Evolutionary conservation across 92 coral and sea anemone species (phyloP).

Genomic region (Porites divaricata): DNA sequence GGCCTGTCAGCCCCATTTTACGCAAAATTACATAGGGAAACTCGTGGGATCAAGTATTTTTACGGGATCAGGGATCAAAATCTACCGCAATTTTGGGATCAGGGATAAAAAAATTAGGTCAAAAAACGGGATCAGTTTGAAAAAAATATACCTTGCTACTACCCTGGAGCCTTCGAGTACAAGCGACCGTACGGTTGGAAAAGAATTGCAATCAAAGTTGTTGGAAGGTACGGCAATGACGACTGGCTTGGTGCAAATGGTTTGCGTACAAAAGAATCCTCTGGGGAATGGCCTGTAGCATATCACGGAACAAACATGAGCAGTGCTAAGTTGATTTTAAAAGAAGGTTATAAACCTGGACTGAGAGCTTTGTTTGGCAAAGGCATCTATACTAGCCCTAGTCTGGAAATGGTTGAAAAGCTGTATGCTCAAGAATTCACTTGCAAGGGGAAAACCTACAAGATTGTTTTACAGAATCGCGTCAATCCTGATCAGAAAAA

Average conservation of each 20-base stretch:
- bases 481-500: conserved; percentile 54
- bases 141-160: no score
- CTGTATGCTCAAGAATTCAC: conserved; percentile 58
- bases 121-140: no score
- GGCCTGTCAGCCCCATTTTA: no score
- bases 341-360: conserved; percentile 50
- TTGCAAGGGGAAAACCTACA: conserved; percentile 56
- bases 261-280: conserved; percentile 34
- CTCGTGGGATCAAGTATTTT: no score
- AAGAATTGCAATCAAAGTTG: conserved; percentile 63
- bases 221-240: conserved; percentile 40
- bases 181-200: conserved; percentile 81
- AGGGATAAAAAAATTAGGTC: no score
- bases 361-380: conserved; percentile 34
- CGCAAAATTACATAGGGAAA: no score
- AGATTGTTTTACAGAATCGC: conserved; percentile 76
- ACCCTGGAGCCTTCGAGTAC: conserved; percentile 65
- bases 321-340: conserved; percentile 36
- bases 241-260: conserved; percentile 76
- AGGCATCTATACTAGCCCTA: conserved; percentile 76
- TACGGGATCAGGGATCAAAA: no score
- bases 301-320: conserved; percentile 68
- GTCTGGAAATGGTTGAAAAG: conserved; percentile 14
- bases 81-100: no score
- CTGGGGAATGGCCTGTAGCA: conserved; percentile 82